These are phyloP conservation scores for Lepisosteus oculatus DNA, from an alignment of 2,113 vertebrate species.

Conservation along the genomic window DNA sequence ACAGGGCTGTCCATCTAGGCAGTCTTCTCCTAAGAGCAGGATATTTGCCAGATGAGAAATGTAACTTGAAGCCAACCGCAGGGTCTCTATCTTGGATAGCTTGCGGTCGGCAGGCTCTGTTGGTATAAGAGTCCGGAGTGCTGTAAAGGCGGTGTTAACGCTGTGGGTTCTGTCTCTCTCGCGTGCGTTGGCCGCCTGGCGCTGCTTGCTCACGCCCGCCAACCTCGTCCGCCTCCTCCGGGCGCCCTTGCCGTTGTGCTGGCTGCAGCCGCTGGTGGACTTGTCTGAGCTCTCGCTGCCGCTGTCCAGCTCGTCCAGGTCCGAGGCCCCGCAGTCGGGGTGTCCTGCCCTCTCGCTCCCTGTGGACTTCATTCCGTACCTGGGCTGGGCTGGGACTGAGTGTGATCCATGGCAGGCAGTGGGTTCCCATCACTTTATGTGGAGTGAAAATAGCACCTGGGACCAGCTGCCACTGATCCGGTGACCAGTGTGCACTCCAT, in stretches of 20 bases:
- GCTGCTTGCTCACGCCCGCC: constrained; percentile 61
- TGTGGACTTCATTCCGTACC: constrained; percentile 64
- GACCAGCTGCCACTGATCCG: constrained; percentile 70
- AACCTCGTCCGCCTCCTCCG: constrained; percentile 40
- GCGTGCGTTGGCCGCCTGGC: constrained; percentile 84
- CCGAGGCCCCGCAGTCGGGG: constrained; percentile 55
- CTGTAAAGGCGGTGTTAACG: constrained; percentile 81
- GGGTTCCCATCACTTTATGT: constrained; percentile 57
- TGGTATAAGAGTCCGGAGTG: constrained; percentile 82
- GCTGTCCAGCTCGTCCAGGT: constrained; percentile 65
- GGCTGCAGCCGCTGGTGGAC: constrained; percentile 53
- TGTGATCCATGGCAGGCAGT: constrained; percentile 31
- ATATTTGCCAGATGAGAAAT: constrained; percentile 86
- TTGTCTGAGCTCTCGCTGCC: constrained; percentile 61
- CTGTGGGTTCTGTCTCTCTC: constrained; percentile 84
- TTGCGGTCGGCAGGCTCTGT: constrained; percentile 80
- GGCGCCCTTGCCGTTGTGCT: constrained; percentile 32
- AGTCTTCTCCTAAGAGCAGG: constrained; percentile 67
- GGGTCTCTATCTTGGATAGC: constrained; percentile 86
- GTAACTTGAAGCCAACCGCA: constrained; percentile 84
- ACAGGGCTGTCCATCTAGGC: constrained; percentile 67
- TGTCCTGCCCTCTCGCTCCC: constrained; percentile 40
- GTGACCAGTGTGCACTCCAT: constrained; percentile 59
- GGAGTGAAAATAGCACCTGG: constrained; percentile 69
- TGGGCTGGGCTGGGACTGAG: constrained; percentile 30